Percentiles rank a stretch among this genome's conserved stretches.
Evolutionary conservation across 92 coral and sea anemone genomes (phyloP).

Genomic region (Parazoanthus darwini): DNA sequence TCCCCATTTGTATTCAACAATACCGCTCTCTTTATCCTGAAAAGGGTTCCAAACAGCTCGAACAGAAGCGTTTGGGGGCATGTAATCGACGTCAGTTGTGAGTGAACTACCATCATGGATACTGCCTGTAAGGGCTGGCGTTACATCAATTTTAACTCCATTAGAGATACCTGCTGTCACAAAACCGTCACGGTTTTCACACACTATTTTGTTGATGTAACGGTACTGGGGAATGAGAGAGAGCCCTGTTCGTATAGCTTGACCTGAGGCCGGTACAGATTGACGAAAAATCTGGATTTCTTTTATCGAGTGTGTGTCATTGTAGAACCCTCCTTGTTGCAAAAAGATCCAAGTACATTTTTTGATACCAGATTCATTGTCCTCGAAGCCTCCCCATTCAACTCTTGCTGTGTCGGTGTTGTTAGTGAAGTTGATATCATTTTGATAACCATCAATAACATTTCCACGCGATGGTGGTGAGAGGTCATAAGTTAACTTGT

Average conservation of each 20-base stretch:
- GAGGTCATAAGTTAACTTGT: constrained; percentile 58
- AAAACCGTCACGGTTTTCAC: constrained; percentile 83
- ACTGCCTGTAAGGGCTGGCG: constrained; percentile 69
- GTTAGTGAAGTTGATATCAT: constrained; percentile 67
- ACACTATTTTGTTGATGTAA: constrained; percentile 69
- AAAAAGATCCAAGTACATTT: constrained; percentile 73
- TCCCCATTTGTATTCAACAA: constrained; percentile 81
- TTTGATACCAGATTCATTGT: constrained; percentile 70
- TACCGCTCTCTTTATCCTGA: constrained; percentile 75
- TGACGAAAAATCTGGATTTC: constrained; percentile 53
- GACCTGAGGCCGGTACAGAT: constrained; percentile 53
- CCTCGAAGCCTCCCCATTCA: constrained; percentile 79
- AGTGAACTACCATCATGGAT: constrained; percentile 61
- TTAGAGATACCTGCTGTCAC: constrained; percentile 47
- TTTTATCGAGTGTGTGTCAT: constrained; percentile 60
- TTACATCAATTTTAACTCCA: constrained; percentile 75
- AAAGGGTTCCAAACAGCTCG: constrained; percentile 71
- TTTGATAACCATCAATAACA: constrained; percentile 63
- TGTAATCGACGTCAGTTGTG: constrained; percentile 50
- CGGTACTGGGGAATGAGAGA: constrained; percentile 77
- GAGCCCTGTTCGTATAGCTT: constrained; percentile 55
- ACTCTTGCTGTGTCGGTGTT: constrained; percentile 49
- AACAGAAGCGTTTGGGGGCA: constrained; percentile 47
- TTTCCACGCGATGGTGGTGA: constrained; percentile 79
- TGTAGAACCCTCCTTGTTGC: constrained; percentile 59